Evolutionary conservation across 2,797 vertebrate genomes (phyloP), one percentile per base, ranked within the genome.

Genomic region (Anolis apletophallus): DNA sequence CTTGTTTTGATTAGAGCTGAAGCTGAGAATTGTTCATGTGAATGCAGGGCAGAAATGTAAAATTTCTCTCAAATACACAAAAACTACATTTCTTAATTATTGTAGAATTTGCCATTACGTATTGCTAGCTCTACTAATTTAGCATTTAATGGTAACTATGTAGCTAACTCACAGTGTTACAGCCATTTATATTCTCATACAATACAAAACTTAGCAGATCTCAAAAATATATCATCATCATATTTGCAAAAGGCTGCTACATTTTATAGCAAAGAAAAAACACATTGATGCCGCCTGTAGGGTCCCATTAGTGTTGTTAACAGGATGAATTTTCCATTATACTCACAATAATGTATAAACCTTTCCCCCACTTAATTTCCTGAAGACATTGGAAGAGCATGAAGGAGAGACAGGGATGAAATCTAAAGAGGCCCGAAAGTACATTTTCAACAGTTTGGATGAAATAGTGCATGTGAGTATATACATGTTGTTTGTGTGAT

Each of bases 381-480:
- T 92, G 91, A 91, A 99, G 99, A 98, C 98, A 90, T 97, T 98
- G 94, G 99, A 99, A 95, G 99, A 99, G 82, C 99, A 99, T 0
- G 99, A 99, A 95, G 96, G 97, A 2, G 99, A 99, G 96, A 99
- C 98, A 23, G 98, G 98, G 91, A 99, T 99, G 98, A 99, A 99
- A 94, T 99, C 99, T 95, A 99, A 99, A 96, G 99, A 99, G 97
- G 98, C 99, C 91, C 97, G 99, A 93, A 99, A 99, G 97, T 99
- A 99, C 96, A 99, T 99, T 97, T 99, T 99, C 97, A 98, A 97
- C 97, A 98, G 97, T 97, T 98, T 99, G 97, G 99, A 99, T 96
- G 99, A 99, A 95, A 98, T 99, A 96, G 98, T 96, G 97, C 98
- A 99, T 11, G 99, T 99, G 97, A 94, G 98, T 98, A 94, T 75